Evolutionary conservation across 2,888 invertebrate genomes (phyloP).

Genomic region (Lathronympha strigana): DNA sequence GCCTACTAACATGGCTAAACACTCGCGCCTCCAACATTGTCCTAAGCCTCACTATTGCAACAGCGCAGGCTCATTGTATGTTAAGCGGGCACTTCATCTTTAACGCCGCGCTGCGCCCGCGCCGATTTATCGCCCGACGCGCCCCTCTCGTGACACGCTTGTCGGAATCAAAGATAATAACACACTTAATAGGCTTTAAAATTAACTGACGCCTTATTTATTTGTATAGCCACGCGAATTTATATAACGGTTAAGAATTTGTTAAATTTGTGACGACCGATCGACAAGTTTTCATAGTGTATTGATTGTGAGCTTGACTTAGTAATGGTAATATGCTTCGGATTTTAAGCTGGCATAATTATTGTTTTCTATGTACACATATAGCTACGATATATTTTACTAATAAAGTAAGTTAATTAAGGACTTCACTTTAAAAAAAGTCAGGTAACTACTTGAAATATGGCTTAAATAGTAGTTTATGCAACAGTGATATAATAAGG

Average conservation of each 20-base stretch:
- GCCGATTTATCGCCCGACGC: conserved; percentile 79
- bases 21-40: conserved; percentile 54
- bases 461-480: no score
- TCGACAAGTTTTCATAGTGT: neutral
- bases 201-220: conserved; percentile 30
- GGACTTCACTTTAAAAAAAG: no score
- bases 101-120: conserved; percentile 62
- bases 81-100: conserved; percentile 82
- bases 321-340: neutral
- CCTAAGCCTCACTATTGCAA: conserved; percentile 70
- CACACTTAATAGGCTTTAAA: conserved; percentile 38
- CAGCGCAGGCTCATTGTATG: conserved; percentile 79
- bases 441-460: no score
- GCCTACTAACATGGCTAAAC: conserved; percentile 46
- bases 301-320: neutral
- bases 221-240: conserved; percentile 13
- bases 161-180: conserved; percentile 42
- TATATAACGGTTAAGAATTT: conserved; percentile 9
- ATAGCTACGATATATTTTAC: no score
- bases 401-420: no score
- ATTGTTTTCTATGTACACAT: no score
- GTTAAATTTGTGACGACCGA: conserved; percentile 10
- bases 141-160: conserved; percentile 70
- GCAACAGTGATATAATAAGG: no score
- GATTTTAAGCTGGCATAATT: no score